Percentiles rank a stretch among this genome's conserved stretches.
phyloP scores from a whole-genome alignment of 2,888 invertebrate genomes.

The Acrobasis consociella region DNA sequence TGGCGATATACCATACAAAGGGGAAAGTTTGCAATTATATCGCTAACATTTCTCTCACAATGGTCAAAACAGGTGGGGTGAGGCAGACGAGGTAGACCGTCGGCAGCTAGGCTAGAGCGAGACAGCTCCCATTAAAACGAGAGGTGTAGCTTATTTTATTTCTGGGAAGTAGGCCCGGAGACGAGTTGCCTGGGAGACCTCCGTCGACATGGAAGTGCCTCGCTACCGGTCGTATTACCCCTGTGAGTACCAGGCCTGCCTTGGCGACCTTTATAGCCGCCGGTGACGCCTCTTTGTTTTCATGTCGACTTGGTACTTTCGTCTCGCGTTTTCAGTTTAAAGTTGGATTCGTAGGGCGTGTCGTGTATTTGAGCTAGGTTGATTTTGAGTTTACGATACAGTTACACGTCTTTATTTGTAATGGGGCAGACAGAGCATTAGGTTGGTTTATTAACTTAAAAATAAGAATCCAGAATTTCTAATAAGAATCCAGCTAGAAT shows the following conservation, averaged over 20 bases:
- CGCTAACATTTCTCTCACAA: slow-evolving; percentile 52
- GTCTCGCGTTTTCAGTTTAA: slow-evolving; percentile 12
- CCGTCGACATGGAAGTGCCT: slow-evolving; percentile 78
- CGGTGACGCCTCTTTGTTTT: slow-evolving; percentile 11
- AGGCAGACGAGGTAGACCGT: slow-evolving; percentile 38
- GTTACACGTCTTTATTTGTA: no score
- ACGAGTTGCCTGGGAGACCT: slow-evolving; percentile 79
- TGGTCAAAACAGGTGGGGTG: slow-evolving; percentile 58
- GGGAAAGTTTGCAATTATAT: slow-evolving; percentile 59
- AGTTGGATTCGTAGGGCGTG: slow-evolving; percentile 1
- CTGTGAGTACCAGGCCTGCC: slow-evolving; percentile 61
- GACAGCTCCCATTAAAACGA: slow-evolving; percentile 46
- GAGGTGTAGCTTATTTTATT: slow-evolving; percentile 36
- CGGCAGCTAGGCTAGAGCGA: slow-evolving; percentile 51
- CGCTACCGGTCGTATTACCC: slow-evolving; percentile 77
- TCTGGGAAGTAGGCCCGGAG: slow-evolving; percentile 50
- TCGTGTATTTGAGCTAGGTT: not conserved
- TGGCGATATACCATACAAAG: slow-evolving; percentile 40
- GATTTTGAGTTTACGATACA: not conserved
- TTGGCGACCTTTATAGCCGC: slow-evolving; percentile 19
- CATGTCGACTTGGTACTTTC: slow-evolving; percentile 12
- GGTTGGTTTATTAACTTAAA: no score
- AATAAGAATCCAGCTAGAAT: not conserved
- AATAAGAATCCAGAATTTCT: no score
- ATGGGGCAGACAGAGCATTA: not conserved